Evolutionary conservation across 2,888 invertebrate species (phyloP).

Genomic region (Pandemis cinnamomeana): DNA sequence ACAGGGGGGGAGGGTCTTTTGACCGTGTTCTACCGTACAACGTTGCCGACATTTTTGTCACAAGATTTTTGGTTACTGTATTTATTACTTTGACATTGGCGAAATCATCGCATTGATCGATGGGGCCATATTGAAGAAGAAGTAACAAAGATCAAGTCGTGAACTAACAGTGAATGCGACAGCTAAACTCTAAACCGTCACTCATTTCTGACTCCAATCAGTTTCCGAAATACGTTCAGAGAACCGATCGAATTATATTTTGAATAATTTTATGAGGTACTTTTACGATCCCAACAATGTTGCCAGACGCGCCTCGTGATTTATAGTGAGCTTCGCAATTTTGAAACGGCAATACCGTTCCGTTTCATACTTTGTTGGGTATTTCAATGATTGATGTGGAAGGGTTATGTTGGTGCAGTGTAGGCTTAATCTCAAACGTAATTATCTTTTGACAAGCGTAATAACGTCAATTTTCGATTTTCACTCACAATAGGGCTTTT

Average conservation of each 20-base stretch:
- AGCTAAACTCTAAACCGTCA: constrained; percentile 6
- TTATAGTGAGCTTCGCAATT: constrained; percentile 52
- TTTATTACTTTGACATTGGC: too few relatives aligned
- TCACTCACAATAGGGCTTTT: too few relatives aligned
- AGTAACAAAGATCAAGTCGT: not conserved
- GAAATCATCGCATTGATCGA: too few relatives aligned
- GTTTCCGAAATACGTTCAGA: constrained; percentile 60
- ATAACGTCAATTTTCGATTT: not conserved
- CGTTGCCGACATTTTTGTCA: too few relatives aligned
- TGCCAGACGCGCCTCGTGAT: constrained; percentile 55
- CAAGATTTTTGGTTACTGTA: too few relatives aligned
- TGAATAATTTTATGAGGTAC: constrained; percentile 63
- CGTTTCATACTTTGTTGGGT: constrained; percentile 38
- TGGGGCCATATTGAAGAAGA: too few relatives aligned
- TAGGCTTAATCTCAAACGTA: constrained; percentile 4
- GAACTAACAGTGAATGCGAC: not conserved
- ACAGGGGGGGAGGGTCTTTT: too few relatives aligned
- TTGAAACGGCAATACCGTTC: constrained; percentile 44
- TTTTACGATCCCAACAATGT: constrained; percentile 63
- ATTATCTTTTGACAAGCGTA: not conserved
- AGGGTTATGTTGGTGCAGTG: not conserved
- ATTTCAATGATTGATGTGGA: constrained; percentile 32
- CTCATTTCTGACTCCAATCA: constrained; percentile 42
- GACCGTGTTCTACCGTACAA: too few relatives aligned
- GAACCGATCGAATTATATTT: constrained; percentile 76